These are phyloP conservation scores for Willowsia nigromaculata DNA, from an alignment of 2,888 invertebrate genomes.

Conservation along the genomic window DNA sequence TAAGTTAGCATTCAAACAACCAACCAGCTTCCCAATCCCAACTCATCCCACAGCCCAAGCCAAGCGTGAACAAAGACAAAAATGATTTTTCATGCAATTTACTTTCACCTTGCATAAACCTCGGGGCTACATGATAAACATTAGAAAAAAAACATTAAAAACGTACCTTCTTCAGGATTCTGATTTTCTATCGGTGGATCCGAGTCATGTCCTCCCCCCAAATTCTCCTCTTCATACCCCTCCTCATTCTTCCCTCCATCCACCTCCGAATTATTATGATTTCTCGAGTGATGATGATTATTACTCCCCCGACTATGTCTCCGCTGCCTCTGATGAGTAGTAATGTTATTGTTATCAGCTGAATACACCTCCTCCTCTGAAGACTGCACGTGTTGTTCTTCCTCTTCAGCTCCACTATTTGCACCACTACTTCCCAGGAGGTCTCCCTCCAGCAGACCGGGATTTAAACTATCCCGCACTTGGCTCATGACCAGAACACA, in stretches of 20 bases:
- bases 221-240: slow-evolving; percentile 40
- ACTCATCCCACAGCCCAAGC: not conserved
- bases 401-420: slow-evolving; percentile 24
- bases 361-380: slow-evolving; percentile 35
- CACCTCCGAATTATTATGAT: not conserved
- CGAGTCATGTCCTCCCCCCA: slow-evolving; percentile 71
- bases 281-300: not conserved
- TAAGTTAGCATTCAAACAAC: not conserved
- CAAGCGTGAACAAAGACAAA: slow-evolving; percentile 45
- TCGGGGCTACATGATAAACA: not conserved
- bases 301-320: not conserved
- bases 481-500: slow-evolving; percentile 74
- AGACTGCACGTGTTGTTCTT: slow-evolving; percentile 53
- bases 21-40: not conserved
- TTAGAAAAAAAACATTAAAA: slow-evolving; percentile 7
- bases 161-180: slow-evolving; percentile 71
- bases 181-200: slow-evolving; percentile 76
- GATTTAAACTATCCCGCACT: slow-evolving; percentile 77
- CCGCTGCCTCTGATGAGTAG: not conserved
- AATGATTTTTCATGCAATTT: not conserved
- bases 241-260: slow-evolving; percentile 22
- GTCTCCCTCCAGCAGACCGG: slow-evolving; percentile 73
- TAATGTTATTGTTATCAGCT: slow-evolving; percentile 14
- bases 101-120: slow-evolving; percentile 7
- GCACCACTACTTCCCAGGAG: slow-evolving; percentile 24